Base-by-base conservation (phyloP, 2,797 vertebrate genomes). In the Acanthurus leucopareius region DNA sequence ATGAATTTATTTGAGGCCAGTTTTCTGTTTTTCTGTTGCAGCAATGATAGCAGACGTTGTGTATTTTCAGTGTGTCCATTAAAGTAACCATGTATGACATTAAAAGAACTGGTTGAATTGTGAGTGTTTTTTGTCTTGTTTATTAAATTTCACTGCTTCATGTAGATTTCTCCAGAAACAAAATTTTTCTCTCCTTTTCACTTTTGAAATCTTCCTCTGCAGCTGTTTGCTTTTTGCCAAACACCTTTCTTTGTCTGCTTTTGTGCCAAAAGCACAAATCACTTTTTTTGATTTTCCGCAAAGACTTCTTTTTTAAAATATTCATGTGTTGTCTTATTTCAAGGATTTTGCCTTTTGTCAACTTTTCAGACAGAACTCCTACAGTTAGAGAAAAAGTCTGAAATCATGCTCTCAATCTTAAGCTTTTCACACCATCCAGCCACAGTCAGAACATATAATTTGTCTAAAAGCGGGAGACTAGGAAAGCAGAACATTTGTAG, bases 1-100 rank as follows among this genome's bases (percentile, higher is more conserved):
- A 16, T 19, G 15, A 42, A 60, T 42, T 60, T 0, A 11, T 53
- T 42, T 69, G 48, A 76, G 78, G 83, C 76, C 73, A 89, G 80
- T 80, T 38, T 3, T 63, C 5, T 61, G 64, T 45, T 40, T 65
- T 75, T 69, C 28, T 88, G 70, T 58, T 65, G 42, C 71, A 49
- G 74, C 51, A 69, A 56, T 48, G 7, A 62, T 44, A 68, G 51
- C 35, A 25, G 35, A 32, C 28, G 47, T 71, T 61, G 69, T 61
- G 79, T 60, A 66, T 61, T 61, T 51, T 79, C 38, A 48, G 44
- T 71, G 44, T 58, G 58, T 72, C 40, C 5, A 3, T 84, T 22
- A 25, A 42, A 82, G 66, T 77, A 72, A 85, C 44, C 32, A 4
- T 69, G 44, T 76, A 81, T 70, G 10, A 72, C 25, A 14, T 45